phyloP scores from a whole-genome alignment of 2,888 invertebrate genomes.

The Scrobipalpa atriplicella region DNA sequence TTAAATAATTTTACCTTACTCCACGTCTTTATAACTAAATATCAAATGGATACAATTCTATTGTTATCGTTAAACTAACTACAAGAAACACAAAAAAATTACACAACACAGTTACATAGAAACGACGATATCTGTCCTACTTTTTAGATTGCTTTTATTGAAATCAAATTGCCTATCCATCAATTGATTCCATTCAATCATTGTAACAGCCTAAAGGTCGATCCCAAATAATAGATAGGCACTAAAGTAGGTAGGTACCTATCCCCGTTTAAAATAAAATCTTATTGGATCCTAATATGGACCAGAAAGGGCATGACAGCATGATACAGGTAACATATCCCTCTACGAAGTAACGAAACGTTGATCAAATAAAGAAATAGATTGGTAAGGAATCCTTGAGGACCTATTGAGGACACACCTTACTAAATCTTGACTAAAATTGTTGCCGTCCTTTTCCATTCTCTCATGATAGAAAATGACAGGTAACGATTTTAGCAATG shows the following conservation, averaged over 20 bases:
- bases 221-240: background rate
- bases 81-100: conserved; percentile 34
- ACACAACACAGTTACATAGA: conserved; percentile 37
- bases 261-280: too few relatives aligned
- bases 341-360: too few relatives aligned
- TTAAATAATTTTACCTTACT: background rate
- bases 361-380: too few relatives aligned
- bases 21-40: background rate
- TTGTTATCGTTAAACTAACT: conserved; percentile 20
- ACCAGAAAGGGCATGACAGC: too few relatives aligned
- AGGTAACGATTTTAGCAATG: too few relatives aligned
- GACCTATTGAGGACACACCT: too few relatives aligned
- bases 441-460: too few relatives aligned
- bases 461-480: too few relatives aligned
- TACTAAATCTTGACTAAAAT: too few relatives aligned
- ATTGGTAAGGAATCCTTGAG: too few relatives aligned
- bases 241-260: background rate
- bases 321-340: too few relatives aligned
- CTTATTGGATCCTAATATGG: too few relatives aligned
- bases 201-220: conserved; percentile 27
- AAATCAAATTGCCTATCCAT: conserved; percentile 60
- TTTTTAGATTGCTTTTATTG: conserved; percentile 67
- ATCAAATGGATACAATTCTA: conserved; percentile 4
- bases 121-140: conserved; percentile 56
- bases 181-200: conserved; percentile 46